Conservation (phyloP, 2,113 vertebrate genomes). For the Climacteris rufus region DNA sequence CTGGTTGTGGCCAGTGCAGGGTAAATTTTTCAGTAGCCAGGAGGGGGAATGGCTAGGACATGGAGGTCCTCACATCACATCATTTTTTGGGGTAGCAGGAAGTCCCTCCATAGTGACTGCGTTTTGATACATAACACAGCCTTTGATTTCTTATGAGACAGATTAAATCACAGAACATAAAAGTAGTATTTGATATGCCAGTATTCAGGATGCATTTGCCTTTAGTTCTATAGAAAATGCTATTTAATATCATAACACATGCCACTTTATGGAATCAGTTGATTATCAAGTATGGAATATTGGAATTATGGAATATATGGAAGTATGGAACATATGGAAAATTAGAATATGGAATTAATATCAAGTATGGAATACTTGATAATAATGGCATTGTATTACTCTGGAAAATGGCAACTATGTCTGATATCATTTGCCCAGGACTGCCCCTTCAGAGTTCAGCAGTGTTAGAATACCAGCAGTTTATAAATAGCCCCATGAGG, state of each 20-base stretch:
- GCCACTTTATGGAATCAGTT: neutral
- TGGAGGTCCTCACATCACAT: neutral
- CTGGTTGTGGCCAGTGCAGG: neutral
- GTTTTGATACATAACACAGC: neutral
- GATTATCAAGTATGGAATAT: neutral
- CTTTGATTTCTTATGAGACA: neutral
- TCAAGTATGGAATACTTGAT: neutral
- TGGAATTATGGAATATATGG: no score
- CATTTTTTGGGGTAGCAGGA: neutral
- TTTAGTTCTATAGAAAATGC: neutral
- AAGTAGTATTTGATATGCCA: neutral
- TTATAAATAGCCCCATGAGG: neutral
- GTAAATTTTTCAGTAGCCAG: neutral
- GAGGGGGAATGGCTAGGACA: neutral
- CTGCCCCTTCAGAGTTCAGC: neutral
- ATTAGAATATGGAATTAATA: neutral
- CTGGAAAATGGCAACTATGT: neutral
- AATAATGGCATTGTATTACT: neutral
- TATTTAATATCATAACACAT: neutral
- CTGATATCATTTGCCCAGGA: neutral
- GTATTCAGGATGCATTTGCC: neutral
- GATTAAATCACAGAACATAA: neutral
- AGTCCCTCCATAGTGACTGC: neutral
- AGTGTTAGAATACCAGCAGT: neutral
- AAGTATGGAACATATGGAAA: no score